A percentile compares a stretch with the other conserved stretches of the same genome.
Evolutionary conservation across 1,140 invertebrate species (phyloP).

Genomic region (Drosophila saltans): DNA sequence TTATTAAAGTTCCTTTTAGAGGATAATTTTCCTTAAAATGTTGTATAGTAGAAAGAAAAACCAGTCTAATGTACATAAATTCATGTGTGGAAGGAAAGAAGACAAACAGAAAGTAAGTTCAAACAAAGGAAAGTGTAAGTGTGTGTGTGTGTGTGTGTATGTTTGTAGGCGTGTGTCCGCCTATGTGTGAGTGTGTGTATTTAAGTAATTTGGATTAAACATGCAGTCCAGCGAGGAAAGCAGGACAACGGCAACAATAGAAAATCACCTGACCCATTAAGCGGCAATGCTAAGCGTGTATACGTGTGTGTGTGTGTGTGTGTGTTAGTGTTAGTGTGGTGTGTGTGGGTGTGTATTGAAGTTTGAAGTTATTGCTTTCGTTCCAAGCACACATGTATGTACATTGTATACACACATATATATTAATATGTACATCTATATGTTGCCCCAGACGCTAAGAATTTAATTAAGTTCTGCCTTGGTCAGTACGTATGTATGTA

Average conservation of each 20-base stretch:
- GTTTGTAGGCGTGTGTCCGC: slow-evolving; percentile 21
- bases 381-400: slow-evolving; percentile 26
- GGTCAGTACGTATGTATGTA: slow-evolving; percentile 24
- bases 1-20: background rate
- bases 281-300: slow-evolving; percentile 54
- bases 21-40: too few species aligned
- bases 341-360: slow-evolving; percentile 47
- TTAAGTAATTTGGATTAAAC: slow-evolving; percentile 80
- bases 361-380: slow-evolving; percentile 77
- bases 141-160: background rate
- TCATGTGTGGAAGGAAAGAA: background rate
- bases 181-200: slow-evolving; percentile 50
- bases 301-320: slow-evolving; percentile 13
- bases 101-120: slow-evolving; percentile 47
- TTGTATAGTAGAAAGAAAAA: background rate
- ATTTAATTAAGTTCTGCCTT: slow-evolving; percentile 71
- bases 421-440: background rate
- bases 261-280: slow-evolving; percentile 79
- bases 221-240: slow-evolving; percentile 61
- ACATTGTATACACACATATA: slow-evolving; percentile 6
- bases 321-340: background rate
- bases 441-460: slow-evolving; percentile 64
- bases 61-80: slow-evolving; percentile 1
- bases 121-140: slow-evolving; percentile 27
- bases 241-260: slow-evolving; percentile 68